Evolutionary conservation across 92 coral and sea anemone species (phyloP).

Genomic region (Scolanthus callimorphus): DNA sequence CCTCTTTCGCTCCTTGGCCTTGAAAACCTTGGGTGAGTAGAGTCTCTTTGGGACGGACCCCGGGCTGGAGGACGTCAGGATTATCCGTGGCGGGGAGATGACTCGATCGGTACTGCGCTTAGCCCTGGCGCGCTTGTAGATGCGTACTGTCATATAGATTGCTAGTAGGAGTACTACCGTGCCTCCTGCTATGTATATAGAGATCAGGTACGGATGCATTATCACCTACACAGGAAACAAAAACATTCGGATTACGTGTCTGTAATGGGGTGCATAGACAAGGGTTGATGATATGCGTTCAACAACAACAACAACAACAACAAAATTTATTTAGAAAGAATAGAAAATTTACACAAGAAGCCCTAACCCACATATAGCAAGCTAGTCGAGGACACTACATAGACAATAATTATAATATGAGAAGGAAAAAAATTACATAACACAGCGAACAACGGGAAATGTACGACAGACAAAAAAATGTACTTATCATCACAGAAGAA

Average conservation of each 20-base stretch:
- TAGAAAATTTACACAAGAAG: too few relatives aligned
- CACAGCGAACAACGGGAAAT: too few relatives aligned
- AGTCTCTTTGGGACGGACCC: constrained; percentile 23
- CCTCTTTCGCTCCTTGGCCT: constrained; percentile 39
- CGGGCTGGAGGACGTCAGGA: constrained; percentile 55
- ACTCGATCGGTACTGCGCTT: constrained; percentile 15
- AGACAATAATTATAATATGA: too few relatives aligned
- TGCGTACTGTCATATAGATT: constrained; percentile 35
- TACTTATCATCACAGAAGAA: too few relatives aligned
- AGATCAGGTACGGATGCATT: constrained; percentile 62
- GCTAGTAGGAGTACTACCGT: constrained; percentile 34
- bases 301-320: too few relatives aligned
- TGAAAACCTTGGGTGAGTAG: constrained; percentile 14
- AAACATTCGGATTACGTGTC: too few relatives aligned
- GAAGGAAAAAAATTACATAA: too few relatives aligned
- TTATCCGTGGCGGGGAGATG: constrained; percentile 32
- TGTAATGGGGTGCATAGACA: too few relatives aligned
- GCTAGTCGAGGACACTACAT: background rate
- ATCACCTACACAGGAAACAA: too few relatives aligned
- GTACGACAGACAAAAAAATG: too few relatives aligned
- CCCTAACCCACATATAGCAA: background rate
- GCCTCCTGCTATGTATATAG: constrained; percentile 41
- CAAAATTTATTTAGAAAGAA: background rate
- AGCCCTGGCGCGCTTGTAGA: constrained; percentile 42
- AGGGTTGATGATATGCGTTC: too few relatives aligned